A percentile compares a stretch with the other conserved stretches of the same genome.
Conservation (phyloP, 53 echinoderm and acorn worm genomes). For the Luidia sarsii region DNA sequence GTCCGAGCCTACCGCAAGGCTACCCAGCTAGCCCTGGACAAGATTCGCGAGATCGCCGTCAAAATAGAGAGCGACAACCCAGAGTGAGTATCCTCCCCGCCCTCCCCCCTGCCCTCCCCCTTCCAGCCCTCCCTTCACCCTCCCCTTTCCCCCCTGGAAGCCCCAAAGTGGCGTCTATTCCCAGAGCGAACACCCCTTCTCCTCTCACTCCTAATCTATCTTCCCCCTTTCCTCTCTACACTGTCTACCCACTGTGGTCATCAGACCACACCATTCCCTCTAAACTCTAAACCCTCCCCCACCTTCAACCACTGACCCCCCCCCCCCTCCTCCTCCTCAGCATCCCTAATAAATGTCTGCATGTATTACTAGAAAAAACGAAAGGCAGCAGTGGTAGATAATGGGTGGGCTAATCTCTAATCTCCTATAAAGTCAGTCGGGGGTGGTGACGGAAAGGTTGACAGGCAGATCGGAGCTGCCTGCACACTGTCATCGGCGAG, state of each 20-base stretch:
- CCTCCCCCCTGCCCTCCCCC: no score
- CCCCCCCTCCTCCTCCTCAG: no score
- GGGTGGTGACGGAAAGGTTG: slow-evolving; percentile 42
- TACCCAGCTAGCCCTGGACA: slow-evolving; percentile 90
- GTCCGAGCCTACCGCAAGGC: slow-evolving; percentile 93
- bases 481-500: slow-evolving; percentile 42
- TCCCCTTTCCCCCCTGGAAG: slow-evolving; percentile 39
- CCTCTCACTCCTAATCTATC: slow-evolving; percentile 20
- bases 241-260: no score
- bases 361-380: no score
- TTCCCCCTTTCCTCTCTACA: slow-evolving; percentile 3
- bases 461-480: neutral
- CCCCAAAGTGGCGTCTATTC: slow-evolving; percentile 2
- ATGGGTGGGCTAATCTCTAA: no score
- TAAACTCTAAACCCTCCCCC: no score
- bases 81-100: slow-evolving; percentile 63
- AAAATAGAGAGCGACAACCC: slow-evolving; percentile 58
- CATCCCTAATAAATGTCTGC: no score
- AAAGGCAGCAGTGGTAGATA: slow-evolving; percentile 39
- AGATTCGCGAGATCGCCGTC: slow-evolving; percentile 86
- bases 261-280: no score
- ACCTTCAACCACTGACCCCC: neutral
- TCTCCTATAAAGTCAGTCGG: slow-evolving; percentile 29
- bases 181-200: no score
- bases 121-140: no score